These are phyloP conservation scores for Bubo bubo DNA, from an alignment of 2,113 vertebrate species.

Conservation along the genomic window DNA sequence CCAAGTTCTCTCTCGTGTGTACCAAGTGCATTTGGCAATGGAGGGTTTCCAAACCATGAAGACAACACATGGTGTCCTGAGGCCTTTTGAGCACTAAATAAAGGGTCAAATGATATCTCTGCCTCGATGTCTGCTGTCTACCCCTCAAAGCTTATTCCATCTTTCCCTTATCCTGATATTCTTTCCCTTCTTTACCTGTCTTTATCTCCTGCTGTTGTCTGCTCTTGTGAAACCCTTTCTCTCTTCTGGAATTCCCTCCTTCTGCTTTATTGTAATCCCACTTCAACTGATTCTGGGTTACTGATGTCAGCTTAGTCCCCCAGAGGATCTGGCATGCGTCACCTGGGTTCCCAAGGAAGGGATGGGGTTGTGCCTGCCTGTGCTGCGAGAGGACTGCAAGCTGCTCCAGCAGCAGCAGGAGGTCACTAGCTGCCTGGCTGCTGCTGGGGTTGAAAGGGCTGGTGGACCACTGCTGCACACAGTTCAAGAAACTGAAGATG, in stretches of 20 bases:
- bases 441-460: not conserved
- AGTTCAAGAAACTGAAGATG: not conserved
- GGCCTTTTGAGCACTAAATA: not conserved
- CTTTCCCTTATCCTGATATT: not conserved
- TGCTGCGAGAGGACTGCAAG: not conserved
- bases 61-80: too few relatives aligned
- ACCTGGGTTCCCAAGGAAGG: not conserved
- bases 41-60: not conserved
- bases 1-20: not conserved
- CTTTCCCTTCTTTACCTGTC: not conserved
- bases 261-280: not conserved
- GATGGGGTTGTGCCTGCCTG: not conserved
- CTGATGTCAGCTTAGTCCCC: not conserved
- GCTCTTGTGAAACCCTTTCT: not conserved
- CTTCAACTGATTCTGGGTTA: not conserved
- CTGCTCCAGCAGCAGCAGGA: not conserved
- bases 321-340: not conserved
- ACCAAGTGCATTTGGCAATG: rapidly evolving
- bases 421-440: not conserved
- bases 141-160: not conserved
- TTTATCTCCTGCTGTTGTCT: not conserved
- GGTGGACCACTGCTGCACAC: not conserved
- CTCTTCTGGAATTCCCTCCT: not conserved
- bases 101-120: not conserved
- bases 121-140: not conserved